phyloP scores from a whole-genome alignment of 2,113 vertebrate genomes.

The Spilogale gracilis region DNA sequence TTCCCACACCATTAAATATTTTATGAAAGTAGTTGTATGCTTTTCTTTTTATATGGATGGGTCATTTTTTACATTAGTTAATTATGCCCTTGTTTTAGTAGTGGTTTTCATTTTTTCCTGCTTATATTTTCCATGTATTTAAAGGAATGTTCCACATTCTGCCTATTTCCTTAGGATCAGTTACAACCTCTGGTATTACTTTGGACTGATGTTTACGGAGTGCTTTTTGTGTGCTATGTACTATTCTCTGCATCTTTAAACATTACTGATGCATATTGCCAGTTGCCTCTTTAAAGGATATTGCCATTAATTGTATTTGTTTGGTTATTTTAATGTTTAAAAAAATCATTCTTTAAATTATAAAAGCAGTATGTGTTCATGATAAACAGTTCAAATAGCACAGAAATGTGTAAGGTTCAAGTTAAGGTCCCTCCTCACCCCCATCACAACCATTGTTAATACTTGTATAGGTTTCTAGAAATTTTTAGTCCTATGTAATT shows the following conservation, averaged over 20 bases:
- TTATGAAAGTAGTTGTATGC: background rate
- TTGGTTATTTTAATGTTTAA: constrained; percentile 26
- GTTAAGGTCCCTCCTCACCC: background rate
- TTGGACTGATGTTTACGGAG: background rate
- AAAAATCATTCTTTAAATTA: background rate
- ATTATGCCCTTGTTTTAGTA: background rate
- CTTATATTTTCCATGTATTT: background rate
- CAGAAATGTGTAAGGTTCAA: background rate
- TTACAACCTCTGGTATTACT: background rate
- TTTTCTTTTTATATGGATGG: background rate
- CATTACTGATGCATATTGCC: background rate
- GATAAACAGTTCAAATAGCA: background rate
- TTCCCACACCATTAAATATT: background rate
- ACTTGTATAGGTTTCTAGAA: background rate
- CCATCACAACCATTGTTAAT: background rate
- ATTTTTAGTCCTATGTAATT: background rate
- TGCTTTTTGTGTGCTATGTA: background rate
- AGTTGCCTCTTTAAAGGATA: constrained; percentile 6
- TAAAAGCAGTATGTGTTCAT: background rate
- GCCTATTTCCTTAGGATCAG: background rate
- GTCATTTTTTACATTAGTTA: background rate
- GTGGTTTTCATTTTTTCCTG: background rate
- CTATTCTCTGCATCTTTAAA: background rate
- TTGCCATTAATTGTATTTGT: background rate
- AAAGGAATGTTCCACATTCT: background rate